phyloP scores from a whole-genome alignment of 2,888 invertebrate species.

The Dolomedes plantarius region DNA sequence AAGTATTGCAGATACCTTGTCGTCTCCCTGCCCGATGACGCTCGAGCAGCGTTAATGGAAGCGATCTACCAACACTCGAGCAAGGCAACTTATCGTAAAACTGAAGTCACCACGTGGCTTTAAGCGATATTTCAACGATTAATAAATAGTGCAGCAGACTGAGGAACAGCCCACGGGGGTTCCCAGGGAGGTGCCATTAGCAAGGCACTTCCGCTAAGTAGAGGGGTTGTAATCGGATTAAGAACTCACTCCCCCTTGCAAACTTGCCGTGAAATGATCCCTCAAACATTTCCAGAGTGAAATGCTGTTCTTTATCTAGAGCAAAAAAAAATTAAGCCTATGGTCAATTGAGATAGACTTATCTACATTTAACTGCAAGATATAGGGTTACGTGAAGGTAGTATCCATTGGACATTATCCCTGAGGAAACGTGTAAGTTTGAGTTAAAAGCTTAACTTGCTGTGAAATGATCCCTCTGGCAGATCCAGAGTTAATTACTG shows the following conservation, averaged over 20 bases:
- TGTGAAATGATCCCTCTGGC: too few species aligned
- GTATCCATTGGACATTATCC: too few species aligned
- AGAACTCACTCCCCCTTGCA: neutral
- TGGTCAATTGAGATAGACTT: too few species aligned
- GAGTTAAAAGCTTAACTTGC: too few species aligned
- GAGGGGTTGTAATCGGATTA: conserved; percentile 12
- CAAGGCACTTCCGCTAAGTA: conserved; percentile 9
- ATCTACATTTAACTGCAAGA: too few species aligned
- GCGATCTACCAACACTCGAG: neutral
- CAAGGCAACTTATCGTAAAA: neutral
- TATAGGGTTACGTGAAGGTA: too few species aligned
- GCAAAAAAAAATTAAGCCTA: too few species aligned
- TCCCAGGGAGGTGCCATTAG: neutral
- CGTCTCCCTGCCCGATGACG: neutral
- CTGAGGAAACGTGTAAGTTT: too few species aligned
- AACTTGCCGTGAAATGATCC: too few species aligned
- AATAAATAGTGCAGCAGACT: neutral
- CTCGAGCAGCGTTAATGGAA: neutral
- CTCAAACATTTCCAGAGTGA: too few species aligned
- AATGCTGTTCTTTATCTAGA: too few species aligned
- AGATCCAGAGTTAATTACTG: too few species aligned
- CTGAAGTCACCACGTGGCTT: neutral
- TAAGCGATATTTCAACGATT: neutral
- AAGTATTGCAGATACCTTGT: neutral
- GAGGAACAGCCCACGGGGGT: neutral